phyloP scores from a whole-genome alignment of 2,797 vertebrate genomes.

The Rhincodon typus region DNA sequence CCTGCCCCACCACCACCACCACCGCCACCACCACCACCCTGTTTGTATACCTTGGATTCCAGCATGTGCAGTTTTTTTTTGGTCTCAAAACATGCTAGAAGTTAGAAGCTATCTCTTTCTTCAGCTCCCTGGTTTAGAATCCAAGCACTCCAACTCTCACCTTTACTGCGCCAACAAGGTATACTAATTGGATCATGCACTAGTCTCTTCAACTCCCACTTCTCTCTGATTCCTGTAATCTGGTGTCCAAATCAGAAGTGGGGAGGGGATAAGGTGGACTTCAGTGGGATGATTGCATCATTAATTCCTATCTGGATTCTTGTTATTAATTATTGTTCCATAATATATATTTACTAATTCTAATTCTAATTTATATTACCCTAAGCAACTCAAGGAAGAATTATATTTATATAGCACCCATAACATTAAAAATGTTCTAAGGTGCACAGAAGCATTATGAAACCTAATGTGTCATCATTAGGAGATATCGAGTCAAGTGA shows the following conservation, averaged over 20 bases:
- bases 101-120: background rate
- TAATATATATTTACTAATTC: background rate
- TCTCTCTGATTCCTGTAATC: background rate
- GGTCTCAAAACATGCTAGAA: background rate
- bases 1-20: too few relatives aligned
- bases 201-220: background rate
- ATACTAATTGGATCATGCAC: background rate
- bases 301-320: background rate
- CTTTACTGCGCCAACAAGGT: background rate
- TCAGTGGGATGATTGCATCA: background rate
- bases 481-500: too few relatives aligned
- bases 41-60: too few relatives aligned
- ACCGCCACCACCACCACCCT: too few relatives aligned
- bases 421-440: too few relatives aligned
- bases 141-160: background rate
- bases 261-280: background rate
- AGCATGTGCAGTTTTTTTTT: too few relatives aligned
- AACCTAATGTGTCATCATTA: too few relatives aligned
- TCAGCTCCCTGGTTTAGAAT: background rate
- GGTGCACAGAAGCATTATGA: too few relatives aligned
- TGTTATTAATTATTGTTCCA: background rate
- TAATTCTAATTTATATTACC: too few relatives aligned
- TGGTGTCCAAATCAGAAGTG: background rate
- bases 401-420: too few relatives aligned
- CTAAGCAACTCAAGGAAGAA: too few relatives aligned